Evolutionary conservation across 2,113 vertebrate genomes (phyloP), one percentile per base, ranked within the genome.

Genomic region (Clarias macrocephalus): DNA sequence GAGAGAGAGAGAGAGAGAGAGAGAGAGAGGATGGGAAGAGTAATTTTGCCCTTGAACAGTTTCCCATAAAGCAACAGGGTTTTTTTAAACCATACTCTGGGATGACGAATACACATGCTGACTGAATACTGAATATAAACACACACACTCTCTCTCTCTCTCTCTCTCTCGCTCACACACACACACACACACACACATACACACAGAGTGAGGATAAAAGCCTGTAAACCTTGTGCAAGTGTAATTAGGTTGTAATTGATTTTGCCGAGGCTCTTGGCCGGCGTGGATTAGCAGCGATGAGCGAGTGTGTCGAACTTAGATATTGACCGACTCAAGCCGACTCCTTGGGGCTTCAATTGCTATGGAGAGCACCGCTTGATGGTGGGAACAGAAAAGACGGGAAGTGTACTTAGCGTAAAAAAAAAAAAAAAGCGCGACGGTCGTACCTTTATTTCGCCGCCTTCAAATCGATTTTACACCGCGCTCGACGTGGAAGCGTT

Each of bases 221-320:
- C 90, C 92, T 28, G 91, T 86, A 88, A 94, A 93, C 86, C 87
- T 91, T 93, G 92, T 89, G 92, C 92, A 91, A 92, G 93, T 92
- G 92, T 95, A 94, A 95, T 95, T 94, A 94, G 94, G 92, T 94
- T 95, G 94, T 94, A 94, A 95, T 95, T 94, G 95, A 95, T 95
- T 95, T 94, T 93, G 93, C 92, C 93, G 92, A 93, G 93, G 92
- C 88, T 92, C 91, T 92, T 90, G 92, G 91, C 93, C 92, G 92
- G 91, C 91, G 87, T 94, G 93, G 94, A 94, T 94, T 94, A 94
- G 92, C 92, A 91, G 91, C 90, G 91, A 93, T 88, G 92, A 93
- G 93, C 90, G 93, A 94, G 93, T 92, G 93, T 93, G 93, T 94
- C 94, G 94, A 93, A 94, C 93, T 93, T 92, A 93, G 91, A 93